Conservation (phyloP, 2,113 vertebrate species). For the Eretmodus cyanostictus region DNA sequence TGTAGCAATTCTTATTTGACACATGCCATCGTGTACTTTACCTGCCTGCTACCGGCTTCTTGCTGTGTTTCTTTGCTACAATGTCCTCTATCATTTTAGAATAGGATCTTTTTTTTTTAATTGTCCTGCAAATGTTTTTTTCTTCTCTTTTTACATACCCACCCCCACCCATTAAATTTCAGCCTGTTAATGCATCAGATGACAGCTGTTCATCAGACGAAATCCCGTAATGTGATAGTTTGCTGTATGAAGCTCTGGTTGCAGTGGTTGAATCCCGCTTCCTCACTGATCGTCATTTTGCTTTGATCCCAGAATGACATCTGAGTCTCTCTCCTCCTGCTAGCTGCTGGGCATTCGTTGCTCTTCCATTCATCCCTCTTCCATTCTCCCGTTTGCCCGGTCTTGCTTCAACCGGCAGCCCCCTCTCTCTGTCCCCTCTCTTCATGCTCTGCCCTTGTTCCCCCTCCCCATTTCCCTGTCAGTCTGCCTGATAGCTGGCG, state of each 20-base stretch:
- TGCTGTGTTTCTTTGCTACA: background rate
- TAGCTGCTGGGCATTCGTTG: conserved; percentile 30
- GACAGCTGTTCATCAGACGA: background rate
- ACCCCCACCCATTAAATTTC: background rate
- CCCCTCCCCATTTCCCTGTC: conserved; percentile 66
- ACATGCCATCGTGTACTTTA: conserved; percentile 7
- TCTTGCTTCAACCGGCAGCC: background rate
- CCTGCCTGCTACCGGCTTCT: conserved; percentile 8
- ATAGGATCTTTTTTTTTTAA: background rate
- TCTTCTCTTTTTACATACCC: background rate
- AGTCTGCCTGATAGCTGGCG: conserved; percentile 77
- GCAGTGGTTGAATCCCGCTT: background rate
- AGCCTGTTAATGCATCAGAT: background rate
- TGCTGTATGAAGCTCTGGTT: background rate
- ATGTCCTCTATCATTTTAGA: background rate
- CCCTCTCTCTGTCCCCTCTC: background rate
- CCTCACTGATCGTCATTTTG: background rate
- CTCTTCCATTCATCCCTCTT: conserved; percentile 4
- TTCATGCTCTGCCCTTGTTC: conserved; percentile 53
- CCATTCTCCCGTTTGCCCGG: conserved; percentile 1
- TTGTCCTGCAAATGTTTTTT: background rate
- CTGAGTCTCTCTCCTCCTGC: background rate
- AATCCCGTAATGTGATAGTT: background rate
- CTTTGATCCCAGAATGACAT: background rate
- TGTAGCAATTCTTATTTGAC: background rate